Percentiles rank a stretch among this genome's conserved stretches.
These are phyloP conservation scores for Periparus ater DNA, from an alignment of 2,797 vertebrate genomes.

Conservation along the genomic window DNA sequence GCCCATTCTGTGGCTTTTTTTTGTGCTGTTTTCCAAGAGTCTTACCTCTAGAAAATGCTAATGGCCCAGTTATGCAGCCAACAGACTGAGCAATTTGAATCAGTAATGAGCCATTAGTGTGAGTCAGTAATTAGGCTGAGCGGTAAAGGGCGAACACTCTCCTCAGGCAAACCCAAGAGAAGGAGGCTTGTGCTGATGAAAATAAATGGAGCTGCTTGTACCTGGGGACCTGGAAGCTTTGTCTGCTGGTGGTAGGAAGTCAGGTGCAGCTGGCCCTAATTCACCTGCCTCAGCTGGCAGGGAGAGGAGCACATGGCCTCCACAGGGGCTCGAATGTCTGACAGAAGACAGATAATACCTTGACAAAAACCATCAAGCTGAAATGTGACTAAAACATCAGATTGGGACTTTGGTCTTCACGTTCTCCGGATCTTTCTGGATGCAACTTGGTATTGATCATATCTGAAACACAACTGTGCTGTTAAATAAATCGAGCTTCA, in stretches of 20 bases:
- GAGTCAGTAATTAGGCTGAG: conserved; percentile 37
- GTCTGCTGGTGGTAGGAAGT: background rate
- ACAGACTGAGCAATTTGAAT: conserved; percentile 22
- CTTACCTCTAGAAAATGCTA: conserved; percentile 34
- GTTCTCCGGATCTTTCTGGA: background rate
- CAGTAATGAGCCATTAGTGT: conserved; percentile 28
- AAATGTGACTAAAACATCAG: background rate
- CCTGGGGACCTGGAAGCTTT: background rate
- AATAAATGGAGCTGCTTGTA: background rate
- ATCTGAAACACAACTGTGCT: background rate
- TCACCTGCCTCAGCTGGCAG: background rate
- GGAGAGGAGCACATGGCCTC: background rate
- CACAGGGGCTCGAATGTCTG: background rate
- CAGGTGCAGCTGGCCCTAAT: conserved; percentile 21
- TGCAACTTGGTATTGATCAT: background rate
- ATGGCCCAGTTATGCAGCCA: background rate
- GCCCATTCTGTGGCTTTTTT: background rate
- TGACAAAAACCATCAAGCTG: background rate
- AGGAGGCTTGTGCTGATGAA: conserved; percentile 3
- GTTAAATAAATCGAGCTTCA: background rate
- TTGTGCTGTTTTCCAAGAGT: background rate
- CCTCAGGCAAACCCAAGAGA: background rate
- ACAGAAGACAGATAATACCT: background rate
- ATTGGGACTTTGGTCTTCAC: background rate
- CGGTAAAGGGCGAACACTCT: background rate